Conservation (phyloP, 2,797 vertebrate genomes). For the Sebastes baramenuke region DNA sequence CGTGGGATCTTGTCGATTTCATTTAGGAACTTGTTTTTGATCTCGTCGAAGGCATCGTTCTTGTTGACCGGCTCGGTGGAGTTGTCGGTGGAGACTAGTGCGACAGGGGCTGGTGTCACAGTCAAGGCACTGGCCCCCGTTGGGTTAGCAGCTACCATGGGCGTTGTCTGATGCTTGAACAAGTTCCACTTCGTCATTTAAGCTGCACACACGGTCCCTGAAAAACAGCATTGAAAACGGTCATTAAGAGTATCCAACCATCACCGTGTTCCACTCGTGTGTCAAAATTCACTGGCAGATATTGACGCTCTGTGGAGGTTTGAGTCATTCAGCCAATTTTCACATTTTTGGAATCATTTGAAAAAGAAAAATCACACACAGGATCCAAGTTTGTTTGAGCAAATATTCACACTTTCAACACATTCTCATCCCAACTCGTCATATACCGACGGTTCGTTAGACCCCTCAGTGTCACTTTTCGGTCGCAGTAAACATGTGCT, state of each 20-base stretch:
- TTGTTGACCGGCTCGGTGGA: constrained; percentile 86
- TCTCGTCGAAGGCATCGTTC: constrained; percentile 89
- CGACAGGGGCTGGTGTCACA: constrained; percentile 73
- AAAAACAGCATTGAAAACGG: constrained; percentile 6
- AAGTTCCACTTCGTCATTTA: constrained; percentile 82
- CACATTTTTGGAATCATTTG: background rate
- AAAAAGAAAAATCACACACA: background rate
- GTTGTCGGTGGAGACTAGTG: constrained; percentile 83
- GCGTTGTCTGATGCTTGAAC: constrained; percentile 79
- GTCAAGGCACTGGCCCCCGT: constrained; percentile 74
- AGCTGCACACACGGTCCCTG: constrained; percentile 74
- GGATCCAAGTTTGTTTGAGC: background rate
- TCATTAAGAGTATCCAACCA: background rate
- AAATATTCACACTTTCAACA: background rate
- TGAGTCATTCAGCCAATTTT: background rate
- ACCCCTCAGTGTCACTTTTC: too few species aligned
- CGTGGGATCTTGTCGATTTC: constrained; percentile 94
- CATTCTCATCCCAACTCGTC: too few species aligned
- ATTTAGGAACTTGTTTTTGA: constrained; percentile 94
- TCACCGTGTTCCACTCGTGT: background rate
- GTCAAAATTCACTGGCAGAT: background rate
- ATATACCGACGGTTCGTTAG: accelerated
- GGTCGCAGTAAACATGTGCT: too few species aligned
- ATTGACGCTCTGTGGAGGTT: background rate
- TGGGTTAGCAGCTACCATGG: constrained; percentile 82